Percentiles rank a stretch among this genome's conserved stretches.
Evolutionary conservation across 2,888 invertebrate species (phyloP).

Genomic region (Hipparchia sbordonii): DNA sequence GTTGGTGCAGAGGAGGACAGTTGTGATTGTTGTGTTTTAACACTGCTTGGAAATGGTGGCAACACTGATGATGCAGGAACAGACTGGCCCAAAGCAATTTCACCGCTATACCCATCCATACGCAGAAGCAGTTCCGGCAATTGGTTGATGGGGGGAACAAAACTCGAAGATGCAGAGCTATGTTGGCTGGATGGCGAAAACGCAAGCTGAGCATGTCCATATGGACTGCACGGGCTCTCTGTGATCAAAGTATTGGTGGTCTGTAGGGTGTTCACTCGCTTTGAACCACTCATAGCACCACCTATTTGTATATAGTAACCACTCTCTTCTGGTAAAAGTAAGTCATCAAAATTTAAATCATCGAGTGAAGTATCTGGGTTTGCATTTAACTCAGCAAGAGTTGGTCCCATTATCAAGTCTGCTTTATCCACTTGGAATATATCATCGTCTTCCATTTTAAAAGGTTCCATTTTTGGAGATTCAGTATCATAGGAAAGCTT

Average conservation of each 20-base stretch:
- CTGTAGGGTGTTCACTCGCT: constrained; percentile 54
- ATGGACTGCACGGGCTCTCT: constrained; percentile 80
- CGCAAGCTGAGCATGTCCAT: constrained; percentile 74
- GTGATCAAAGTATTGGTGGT: constrained; percentile 55
- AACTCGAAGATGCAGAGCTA: constrained; percentile 80
- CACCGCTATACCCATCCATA: constrained; percentile 82
- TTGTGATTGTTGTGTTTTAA: constrained; percentile 81
- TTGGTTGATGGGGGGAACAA: constrained; percentile 72
- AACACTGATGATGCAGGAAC: constrained; percentile 83
- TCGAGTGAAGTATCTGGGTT: constrained; percentile 92
- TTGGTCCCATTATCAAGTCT: constrained; percentile 92
- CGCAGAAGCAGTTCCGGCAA: constrained; percentile 87
- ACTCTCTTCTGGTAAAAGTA: constrained; percentile 88
- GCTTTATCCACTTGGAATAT: constrained; percentile 94
- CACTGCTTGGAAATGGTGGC: constrained; percentile 69
- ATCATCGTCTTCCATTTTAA: constrained; percentile 94
- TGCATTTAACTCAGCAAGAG: constrained; percentile 92
- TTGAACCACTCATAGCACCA: constrained; percentile 73
- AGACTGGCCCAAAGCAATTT: constrained; percentile 84
- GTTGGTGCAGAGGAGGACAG: constrained; percentile 95
- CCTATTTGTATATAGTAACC: constrained; percentile 80
- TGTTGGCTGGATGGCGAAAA: constrained; percentile 87
- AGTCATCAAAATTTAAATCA: constrained; percentile 93
- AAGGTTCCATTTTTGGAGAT: constrained; percentile 82
- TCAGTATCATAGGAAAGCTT: constrained; percentile 72